Conservation (phyloP, 2,797 vertebrate genomes). For the Falco cherrug region DNA sequence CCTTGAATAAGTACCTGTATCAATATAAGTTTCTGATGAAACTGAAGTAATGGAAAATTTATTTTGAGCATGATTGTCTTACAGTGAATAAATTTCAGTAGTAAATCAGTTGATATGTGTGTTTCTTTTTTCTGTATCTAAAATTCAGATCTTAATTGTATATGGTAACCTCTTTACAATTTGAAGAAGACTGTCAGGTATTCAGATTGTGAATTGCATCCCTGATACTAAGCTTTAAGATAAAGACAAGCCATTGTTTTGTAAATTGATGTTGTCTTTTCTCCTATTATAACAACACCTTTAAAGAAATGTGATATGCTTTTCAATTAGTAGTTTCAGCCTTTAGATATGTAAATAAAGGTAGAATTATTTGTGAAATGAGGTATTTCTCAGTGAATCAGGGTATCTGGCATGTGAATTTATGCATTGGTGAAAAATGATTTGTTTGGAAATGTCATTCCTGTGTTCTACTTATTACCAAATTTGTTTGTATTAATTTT, state of each 20-base stretch:
- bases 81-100: neutral
- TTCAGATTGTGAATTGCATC: neutral
- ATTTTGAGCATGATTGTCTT: neutral
- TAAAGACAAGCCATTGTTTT: conserved; percentile 5
- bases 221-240: conserved; percentile 18
- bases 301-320: neutral
- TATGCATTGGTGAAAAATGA: neutral
- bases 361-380: neutral
- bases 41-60: neutral
- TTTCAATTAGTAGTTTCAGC: neutral
- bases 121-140: neutral
- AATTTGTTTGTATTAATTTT: neutral
- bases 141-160: neutral
- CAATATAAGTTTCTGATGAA: neutral
- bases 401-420: neutral
- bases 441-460: neutral
- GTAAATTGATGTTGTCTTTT: conserved; percentile 4
- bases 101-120: neutral
- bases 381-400: neutral
- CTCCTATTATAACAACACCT: conserved; percentile 41
- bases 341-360: neutral
- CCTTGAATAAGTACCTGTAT: neutral
- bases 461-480: neutral
- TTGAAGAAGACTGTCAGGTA: neutral
- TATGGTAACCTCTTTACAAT: neutral